phyloP scores from a whole-genome alignment of 2,113 vertebrate species.

The Bagarius yarrelli region DNA sequence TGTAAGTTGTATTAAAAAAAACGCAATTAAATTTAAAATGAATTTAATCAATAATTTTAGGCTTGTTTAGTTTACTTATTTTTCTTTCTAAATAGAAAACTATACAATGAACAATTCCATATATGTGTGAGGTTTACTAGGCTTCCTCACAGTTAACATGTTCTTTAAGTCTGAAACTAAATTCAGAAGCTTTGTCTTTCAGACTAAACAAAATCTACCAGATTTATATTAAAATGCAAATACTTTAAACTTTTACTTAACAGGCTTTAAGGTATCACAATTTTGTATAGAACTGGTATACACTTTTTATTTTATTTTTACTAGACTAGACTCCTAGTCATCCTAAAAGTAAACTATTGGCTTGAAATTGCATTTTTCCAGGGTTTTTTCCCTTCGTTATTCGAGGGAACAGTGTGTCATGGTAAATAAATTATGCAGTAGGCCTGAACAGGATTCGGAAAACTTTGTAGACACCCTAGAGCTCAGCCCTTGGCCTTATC shows the following conservation, averaged over 20 bases:
- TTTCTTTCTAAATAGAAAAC: no score
- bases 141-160: constrained; percentile 16
- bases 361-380: constrained; percentile 9
- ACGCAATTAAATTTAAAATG: no score
- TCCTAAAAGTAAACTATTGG: neutral
- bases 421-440: constrained; percentile 67
- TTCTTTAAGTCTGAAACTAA: constrained; percentile 10
- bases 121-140: neutral
- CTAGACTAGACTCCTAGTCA: neutral
- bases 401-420: constrained; percentile 57
- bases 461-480: constrained; percentile 56
- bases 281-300: neutral
- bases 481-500: constrained; percentile 59
- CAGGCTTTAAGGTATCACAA: neutral
- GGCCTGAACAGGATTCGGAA: constrained; percentile 55
- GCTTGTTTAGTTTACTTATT: neutral
- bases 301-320: neutral
- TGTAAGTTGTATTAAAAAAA: no score
- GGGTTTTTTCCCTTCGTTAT: neutral
- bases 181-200: constrained; percentile 21
- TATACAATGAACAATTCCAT: neutral
- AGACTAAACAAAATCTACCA: neutral
- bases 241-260: neutral
- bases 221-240: constrained; percentile 20
- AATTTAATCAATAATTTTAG: neutral